Base-by-base conservation (phyloP, 2,797 vertebrate genomes). In the Oryzias sinensis region DNA sequence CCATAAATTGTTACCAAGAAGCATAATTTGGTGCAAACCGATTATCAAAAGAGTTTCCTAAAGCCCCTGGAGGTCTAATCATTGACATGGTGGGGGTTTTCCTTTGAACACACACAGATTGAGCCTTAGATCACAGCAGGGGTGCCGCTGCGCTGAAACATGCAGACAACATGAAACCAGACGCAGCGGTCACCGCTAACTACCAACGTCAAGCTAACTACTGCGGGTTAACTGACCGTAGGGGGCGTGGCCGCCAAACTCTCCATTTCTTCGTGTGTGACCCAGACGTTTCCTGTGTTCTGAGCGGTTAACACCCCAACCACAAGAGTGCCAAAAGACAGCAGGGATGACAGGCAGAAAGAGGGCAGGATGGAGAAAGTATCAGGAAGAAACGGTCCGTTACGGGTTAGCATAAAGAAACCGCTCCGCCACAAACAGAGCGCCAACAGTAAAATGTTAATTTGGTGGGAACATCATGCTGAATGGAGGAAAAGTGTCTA, bases 251-350 rank as follows among this genome's bases (percentile, higher is more conserved):
- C 96, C 68, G 96, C 88, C 89, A 99, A 93, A 85, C 90, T 97
- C 92, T 99, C 96, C 96, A 99, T 98, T 79, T 99, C 97, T 91
- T 99, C 97, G 55, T 99, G 97, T 55, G 97, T 99, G 92, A 99
- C 90, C 97, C 97, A 99, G 89, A 99, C 94, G 95, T 98, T 99
- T 87, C 96, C 96, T 77, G 97, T 97, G 88, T 93, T 96, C 97
- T 99, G 93, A 90, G 77, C 80, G 72, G 78, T 27, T 80, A 74
- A 80, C 62, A 72, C 72, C 74, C 77, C 70, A 74, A 77, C 64
- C 80, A 84, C 65, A 72, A 73, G 74, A 50, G 68, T 18, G 71
- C 43, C 63, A 53, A 65, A 43, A 50, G 20, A 43, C 54, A 46
- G 41, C 43, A 77, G 68, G 43, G 61, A 50, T 27, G 43, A n/a